Evolutionary conservation across 2,888 invertebrate species (phyloP).

Genomic region (Pycnomerus fuliginosus): DNA sequence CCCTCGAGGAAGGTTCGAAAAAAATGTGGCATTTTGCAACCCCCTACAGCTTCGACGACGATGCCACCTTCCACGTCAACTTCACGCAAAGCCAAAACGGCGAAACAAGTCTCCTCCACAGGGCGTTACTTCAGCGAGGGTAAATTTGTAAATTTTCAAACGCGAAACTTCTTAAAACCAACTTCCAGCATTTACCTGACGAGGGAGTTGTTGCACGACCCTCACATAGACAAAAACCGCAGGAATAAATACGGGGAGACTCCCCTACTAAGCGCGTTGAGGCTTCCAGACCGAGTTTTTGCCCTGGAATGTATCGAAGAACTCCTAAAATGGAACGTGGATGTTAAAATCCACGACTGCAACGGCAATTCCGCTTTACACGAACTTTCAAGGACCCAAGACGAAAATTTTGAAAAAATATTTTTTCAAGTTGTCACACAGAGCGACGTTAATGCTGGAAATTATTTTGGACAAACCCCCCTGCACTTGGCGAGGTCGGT

Average conservation of each 20-base stretch:
- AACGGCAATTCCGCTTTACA: slow-evolving; percentile 1
- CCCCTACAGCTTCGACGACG: slow-evolving; percentile 1
- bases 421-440: background rate
- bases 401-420: background rate
- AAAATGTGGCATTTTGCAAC: too few species aligned
- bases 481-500: background rate
- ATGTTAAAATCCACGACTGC: background rate
- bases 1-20: too few species aligned
- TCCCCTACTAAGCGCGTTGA: too few species aligned
- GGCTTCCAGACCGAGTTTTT: too few species aligned
- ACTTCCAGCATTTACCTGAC: too few species aligned
- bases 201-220: too few species aligned
- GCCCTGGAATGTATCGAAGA: too few species aligned
- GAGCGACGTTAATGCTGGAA: background rate
- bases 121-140: background rate
- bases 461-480: background rate
- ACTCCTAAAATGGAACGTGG: background rate
- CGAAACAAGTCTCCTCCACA: background rate
- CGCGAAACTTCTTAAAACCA: too few species aligned
- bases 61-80: background rate
- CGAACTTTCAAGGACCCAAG: slow-evolving; percentile 1
- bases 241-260: too few species aligned
- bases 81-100: background rate
- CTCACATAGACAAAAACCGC: too few species aligned
- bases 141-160: too few species aligned